phyloP scores from a whole-genome alignment of 2,797 vertebrate species.

The Amazona ochrocephala region DNA sequence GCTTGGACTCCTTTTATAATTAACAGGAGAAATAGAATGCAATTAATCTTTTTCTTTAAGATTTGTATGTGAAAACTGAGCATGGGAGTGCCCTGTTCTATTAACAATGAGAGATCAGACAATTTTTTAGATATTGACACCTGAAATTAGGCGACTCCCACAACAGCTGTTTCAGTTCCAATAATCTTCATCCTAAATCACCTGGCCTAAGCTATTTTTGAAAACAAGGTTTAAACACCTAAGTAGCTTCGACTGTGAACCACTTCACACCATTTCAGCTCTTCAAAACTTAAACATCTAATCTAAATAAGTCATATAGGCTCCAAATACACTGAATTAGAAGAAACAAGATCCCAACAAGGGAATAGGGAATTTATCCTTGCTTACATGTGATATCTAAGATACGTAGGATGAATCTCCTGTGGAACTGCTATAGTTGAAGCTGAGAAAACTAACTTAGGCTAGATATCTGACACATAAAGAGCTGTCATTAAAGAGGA shows the following conservation, averaged over 20 bases:
- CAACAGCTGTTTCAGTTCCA: neutral
- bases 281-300: neutral
- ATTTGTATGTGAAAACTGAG: neutral
- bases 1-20: neutral
- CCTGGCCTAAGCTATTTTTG: neutral
- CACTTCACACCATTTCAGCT: neutral
- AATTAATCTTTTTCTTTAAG: neutral
- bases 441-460: neutral
- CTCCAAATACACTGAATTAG: neutral
- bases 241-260: neutral
- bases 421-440: neutral
- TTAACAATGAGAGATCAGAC: neutral
- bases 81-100: neutral
- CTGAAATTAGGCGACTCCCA: neutral
- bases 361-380: neutral
- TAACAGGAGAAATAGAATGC: neutral
- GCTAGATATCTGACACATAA: neutral
- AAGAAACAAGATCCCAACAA: neutral
- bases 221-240: neutral
- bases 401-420: neutral
- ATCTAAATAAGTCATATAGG: neutral
- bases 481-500: neutral
- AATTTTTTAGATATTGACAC: neutral
- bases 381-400: neutral
- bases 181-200: neutral